phyloP scores from a whole-genome alignment of 2,888 invertebrate species.

The Pseudococcus jackbeardsleyi region DNA sequence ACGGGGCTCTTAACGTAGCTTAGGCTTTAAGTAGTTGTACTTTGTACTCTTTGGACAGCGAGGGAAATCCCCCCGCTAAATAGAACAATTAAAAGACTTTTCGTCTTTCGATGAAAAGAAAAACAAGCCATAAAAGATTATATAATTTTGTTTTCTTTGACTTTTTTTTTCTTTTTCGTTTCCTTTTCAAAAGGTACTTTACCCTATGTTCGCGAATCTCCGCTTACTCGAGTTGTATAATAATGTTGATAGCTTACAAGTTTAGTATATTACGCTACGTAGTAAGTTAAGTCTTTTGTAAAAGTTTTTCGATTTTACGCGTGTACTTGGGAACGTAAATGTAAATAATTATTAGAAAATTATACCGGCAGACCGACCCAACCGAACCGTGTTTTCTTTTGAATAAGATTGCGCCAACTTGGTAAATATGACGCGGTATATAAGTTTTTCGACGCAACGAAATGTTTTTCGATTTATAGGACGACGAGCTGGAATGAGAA shows the following conservation, averaged over 20 bases:
- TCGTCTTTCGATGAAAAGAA: slow-evolving; percentile 18
- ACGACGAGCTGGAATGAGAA: background rate
- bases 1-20: background rate
- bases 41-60: background rate
- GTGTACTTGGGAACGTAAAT: background rate
- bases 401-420: background rate
- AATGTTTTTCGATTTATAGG: background rate
- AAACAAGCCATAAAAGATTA: slow-evolving; percentile 38
- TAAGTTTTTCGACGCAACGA: background rate
- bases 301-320: slow-evolving; percentile 6
- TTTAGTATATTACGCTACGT: background rate
- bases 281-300: background rate
- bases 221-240: background rate
- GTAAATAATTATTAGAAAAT: slow-evolving; percentile 28
- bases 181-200: background rate
- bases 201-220: background rate
- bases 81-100: slow-evolving; percentile 27
- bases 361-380: background rate
- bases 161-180: background rate
- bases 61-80: background rate
- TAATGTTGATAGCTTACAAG: background rate
- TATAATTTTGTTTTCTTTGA: slow-evolving; percentile 17
- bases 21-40: background rate
- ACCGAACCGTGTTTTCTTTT: background rate
- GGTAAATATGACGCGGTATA: background rate